These are phyloP conservation scores for Indri indri DNA, from an alignment of 2,113 vertebrate species.

Conservation along the genomic window DNA sequence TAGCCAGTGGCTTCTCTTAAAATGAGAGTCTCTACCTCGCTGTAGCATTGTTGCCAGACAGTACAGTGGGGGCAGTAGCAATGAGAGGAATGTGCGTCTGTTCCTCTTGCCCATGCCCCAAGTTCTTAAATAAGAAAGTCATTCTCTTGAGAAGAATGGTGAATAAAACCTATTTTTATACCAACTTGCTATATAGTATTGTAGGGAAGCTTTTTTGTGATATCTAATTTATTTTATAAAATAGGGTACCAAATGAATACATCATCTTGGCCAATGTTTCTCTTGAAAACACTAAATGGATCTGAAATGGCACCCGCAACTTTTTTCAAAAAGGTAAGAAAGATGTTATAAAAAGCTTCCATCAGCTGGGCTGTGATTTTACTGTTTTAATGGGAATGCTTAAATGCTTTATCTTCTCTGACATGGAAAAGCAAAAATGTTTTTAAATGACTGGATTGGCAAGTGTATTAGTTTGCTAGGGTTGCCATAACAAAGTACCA, in stretches of 20 bases:
- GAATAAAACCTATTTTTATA: slow-evolving; percentile 26
- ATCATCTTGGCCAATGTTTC: slow-evolving; percentile 98
- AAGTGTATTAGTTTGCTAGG: neutral
- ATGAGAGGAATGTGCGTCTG: neutral
- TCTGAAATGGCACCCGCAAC: slow-evolving; percentile 93
- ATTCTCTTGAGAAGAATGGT: neutral
- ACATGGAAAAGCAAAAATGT: neutral
- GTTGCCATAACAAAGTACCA: neutral
- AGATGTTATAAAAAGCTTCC: slow-evolving; percentile 27
- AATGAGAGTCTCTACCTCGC: neutral
- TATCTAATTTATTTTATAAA: slow-evolving; percentile 65
- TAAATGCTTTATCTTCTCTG: slow-evolving; percentile 43
- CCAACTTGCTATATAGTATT: neutral
- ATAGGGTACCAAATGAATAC: slow-evolving; percentile 96
- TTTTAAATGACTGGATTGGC: slow-evolving; percentile 46
- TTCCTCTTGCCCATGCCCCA: neutral
- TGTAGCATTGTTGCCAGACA: neutral
- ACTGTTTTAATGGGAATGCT: slow-evolving; percentile 45
- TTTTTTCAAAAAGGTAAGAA: slow-evolving; percentile 94
- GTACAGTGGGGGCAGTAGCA: neutral
- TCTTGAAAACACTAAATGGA: slow-evolving; percentile 93
- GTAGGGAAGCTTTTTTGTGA: slow-evolving; percentile 26
- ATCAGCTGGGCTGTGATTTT: neutral
- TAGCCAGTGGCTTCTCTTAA: slow-evolving; percentile 25
- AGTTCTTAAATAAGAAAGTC: slow-evolving; percentile 21